These are phyloP conservation scores for Tetramorium simillimum DNA, from an alignment of 1,140 invertebrate genomes.

Conservation along the genomic window DNA sequence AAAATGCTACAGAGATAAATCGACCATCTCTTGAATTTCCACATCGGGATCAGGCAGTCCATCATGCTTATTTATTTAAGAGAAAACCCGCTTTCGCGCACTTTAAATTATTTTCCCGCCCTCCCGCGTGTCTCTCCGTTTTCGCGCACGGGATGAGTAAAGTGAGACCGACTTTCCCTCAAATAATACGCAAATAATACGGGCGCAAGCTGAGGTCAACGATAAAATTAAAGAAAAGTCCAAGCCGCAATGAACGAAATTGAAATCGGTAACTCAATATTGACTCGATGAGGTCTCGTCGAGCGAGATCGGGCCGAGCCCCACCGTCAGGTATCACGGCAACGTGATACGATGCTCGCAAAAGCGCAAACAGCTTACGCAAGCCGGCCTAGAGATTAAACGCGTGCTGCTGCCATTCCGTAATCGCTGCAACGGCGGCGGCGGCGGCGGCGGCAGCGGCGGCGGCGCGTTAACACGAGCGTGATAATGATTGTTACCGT, in stretches of 20 bases:
- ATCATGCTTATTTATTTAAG: constrained; percentile 27
- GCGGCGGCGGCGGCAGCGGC: constrained; percentile 47
- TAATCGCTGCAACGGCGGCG: constrained; percentile 58
- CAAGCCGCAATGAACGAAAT: neutral
- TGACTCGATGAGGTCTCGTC: neutral
- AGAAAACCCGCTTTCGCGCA: neutral
- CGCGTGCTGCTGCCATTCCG: constrained; percentile 8
- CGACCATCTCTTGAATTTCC: neutral
- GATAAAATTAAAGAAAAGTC: neutral
- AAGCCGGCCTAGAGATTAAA: neutral
- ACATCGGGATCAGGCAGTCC: neutral
- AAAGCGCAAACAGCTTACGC: constrained; percentile 4
- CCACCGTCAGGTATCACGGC: neutral
- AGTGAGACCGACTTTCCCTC: neutral
- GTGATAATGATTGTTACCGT: constrained; percentile 71
- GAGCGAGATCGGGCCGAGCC: neutral
- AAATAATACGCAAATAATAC: constrained; percentile 1
- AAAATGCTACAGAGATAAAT: constrained; percentile 22
- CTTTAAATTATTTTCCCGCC: neutral
- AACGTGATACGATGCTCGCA: neutral
- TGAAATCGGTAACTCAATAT: neutral
- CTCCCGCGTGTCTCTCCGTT: neutral
- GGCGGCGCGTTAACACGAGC: constrained; percentile 65
- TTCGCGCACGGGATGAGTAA: neutral
- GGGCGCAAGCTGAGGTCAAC: neutral